phyloP scores from a whole-genome alignment of 2,797 vertebrate genomes.

The Morus bassanus region DNA sequence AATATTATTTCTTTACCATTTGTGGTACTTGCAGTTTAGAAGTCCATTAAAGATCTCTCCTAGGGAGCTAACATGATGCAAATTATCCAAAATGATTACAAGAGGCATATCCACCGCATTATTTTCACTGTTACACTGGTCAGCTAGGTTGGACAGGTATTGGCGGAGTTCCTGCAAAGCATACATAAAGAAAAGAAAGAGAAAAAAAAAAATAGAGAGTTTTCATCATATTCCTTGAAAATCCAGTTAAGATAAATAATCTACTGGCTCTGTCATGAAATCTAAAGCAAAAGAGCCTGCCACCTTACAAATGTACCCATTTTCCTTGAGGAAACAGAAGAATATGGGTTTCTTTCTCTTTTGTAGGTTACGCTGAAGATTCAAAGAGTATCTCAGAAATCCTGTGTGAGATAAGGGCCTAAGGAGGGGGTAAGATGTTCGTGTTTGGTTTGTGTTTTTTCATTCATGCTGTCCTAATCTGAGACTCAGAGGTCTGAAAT shows the following conservation, averaged over 20 bases:
- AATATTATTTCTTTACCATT: constrained; percentile 78
- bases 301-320: background rate
- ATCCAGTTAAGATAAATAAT: background rate
- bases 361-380: background rate
- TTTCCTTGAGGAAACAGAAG: background rate
- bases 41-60: constrained; percentile 97
- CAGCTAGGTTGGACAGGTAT: constrained; percentile 91
- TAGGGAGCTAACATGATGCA: constrained; percentile 93
- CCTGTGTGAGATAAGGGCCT: background rate
- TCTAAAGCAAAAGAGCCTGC: background rate
- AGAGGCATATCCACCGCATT: constrained; percentile 86
- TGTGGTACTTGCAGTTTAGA: constrained; percentile 92
- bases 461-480: background rate
- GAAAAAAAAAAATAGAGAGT: rapidly evolving
- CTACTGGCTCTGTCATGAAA: background rate
- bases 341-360: background rate
- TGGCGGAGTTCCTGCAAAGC: constrained; percentile 87
- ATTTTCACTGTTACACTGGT: constrained; percentile 88
- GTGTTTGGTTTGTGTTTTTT: background rate
- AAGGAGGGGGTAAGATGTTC: background rate
- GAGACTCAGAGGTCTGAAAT: background rate
- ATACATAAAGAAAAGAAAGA: background rate
- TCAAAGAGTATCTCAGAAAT: background rate
- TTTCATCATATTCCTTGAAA: background rate
- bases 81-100: constrained; percentile 94